Evolutionary conservation across 1,140 invertebrate species (phyloP).

Genomic region (Ceratina calcarata): DNA sequence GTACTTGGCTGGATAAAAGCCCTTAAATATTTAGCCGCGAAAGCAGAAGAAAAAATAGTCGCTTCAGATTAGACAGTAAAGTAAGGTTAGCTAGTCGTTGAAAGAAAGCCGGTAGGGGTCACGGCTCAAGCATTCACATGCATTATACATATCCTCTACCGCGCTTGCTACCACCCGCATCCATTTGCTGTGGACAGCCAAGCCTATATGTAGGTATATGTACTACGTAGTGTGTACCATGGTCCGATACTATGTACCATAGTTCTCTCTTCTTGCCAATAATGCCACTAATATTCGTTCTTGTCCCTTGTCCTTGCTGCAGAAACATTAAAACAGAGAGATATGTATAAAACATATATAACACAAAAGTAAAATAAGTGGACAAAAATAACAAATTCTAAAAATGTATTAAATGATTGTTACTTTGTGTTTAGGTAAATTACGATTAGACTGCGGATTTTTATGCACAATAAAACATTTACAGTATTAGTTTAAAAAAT

Average conservation of each 20-base stretch:
- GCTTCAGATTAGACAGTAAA: constrained; percentile 30
- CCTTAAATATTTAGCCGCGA: constrained; percentile 63
- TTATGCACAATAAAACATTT: too few relatives aligned
- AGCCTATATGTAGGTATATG: constrained; percentile 31
- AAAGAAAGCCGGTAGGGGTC: constrained; percentile 41
- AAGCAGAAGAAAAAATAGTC: constrained; percentile 40
- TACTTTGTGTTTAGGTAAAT: too few relatives aligned
- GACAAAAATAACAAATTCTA: too few relatives aligned
- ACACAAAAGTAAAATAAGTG: too few relatives aligned
- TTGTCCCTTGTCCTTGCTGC: constrained; percentile 1
- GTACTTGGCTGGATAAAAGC: constrained; percentile 50
- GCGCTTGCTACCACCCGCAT: neutral
- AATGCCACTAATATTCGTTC: constrained; percentile 40
- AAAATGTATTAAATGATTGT: too few relatives aligned
- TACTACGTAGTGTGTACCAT: too few relatives aligned
- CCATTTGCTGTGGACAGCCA: constrained; percentile 42
- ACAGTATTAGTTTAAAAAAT: too few relatives aligned
- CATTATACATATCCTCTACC: constrained; percentile 63
- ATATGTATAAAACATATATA: too few relatives aligned
- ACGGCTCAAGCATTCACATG: constrained; percentile 59
- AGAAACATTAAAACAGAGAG: too few relatives aligned
- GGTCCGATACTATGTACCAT: too few relatives aligned
- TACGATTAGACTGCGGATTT: too few relatives aligned
- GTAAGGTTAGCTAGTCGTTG: constrained; percentile 12
- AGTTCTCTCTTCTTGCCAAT: constrained; percentile 25